These are phyloP conservation scores for Prunella strophiata DNA, from an alignment of 2,797 vertebrate species.

Conservation along the genomic window DNA sequence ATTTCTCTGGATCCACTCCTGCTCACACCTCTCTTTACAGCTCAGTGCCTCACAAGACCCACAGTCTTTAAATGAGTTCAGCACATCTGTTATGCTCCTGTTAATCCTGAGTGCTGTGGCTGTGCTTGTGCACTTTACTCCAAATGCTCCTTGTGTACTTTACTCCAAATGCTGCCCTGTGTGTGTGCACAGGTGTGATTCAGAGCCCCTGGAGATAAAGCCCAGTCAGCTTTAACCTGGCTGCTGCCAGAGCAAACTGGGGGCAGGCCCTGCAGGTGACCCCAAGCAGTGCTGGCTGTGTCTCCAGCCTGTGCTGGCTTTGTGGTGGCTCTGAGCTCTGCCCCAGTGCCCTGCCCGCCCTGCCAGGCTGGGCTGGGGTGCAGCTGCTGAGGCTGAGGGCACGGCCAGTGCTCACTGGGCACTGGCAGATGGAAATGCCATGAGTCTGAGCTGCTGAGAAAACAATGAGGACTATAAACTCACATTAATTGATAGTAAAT, in stretches of 20 bases:
- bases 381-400: background rate
- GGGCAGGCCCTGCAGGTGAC: background rate
- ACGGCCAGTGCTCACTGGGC: fast-evolving
- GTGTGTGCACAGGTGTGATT: background rate
- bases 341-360: background rate
- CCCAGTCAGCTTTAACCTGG: background rate
- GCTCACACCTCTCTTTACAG: background rate
- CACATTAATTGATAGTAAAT: background rate
- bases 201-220: background rate
- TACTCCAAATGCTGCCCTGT: background rate
- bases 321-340: background rate
- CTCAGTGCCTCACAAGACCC: background rate
- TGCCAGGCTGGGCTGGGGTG: background rate
- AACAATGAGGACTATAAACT: background rate
- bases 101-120: background rate
- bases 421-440: no score
- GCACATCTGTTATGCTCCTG: no score
- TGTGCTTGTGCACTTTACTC: background rate
- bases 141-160: background rate
- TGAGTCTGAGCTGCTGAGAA: no score
- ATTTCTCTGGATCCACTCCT: background rate
- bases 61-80: background rate
- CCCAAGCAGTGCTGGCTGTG: fast-evolving
- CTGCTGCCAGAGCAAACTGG: background rate
- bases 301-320: background rate